phyloP scores from a whole-genome alignment of 2,113 vertebrate species.

The Dermatemys mawii region DNA sequence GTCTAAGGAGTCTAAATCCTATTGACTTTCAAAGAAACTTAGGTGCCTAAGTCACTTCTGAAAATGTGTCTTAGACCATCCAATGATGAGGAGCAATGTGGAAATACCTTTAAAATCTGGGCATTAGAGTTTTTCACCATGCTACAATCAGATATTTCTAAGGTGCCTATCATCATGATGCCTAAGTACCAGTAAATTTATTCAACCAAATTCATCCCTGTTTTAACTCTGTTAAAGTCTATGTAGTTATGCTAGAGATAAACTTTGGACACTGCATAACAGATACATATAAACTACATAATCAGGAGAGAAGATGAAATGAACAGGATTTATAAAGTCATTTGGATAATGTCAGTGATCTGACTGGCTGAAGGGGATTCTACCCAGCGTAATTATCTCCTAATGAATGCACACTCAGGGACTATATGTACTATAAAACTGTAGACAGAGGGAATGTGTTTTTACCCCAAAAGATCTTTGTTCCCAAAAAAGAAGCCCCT shows the following conservation, averaged over 20 bases:
- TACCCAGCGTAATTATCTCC: not conserved
- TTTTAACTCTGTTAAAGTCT: not conserved
- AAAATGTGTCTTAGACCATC: not conserved
- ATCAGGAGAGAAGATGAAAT: not conserved
- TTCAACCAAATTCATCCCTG: not conserved
- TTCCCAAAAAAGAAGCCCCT: conserved; percentile 34
- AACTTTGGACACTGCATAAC: not conserved
- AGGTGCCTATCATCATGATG: not conserved
- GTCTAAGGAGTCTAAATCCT: not conserved
- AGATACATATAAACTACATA: not conserved
- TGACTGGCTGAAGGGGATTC: not conserved
- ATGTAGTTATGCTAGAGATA: not conserved
- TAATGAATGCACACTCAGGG: not conserved
- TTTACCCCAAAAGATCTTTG: conserved; percentile 13
- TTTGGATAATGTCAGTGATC: conserved; percentile 13
- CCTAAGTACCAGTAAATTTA: not conserved
- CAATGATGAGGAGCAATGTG: not conserved
- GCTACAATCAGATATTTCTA: not conserved
- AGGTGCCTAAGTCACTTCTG: not conserved
- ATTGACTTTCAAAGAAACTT: not conserved
- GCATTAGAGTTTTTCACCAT: not conserved
- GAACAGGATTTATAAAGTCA: not conserved
- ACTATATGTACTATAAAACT: conserved; percentile 1
- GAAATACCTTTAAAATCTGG: not conserved
- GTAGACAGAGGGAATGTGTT: not conserved